A percentile compares a stretch with the other conserved stretches of the same genome.
Conservation (phyloP, 2,797 vertebrate genomes). For the Oceanodroma leucorhoa region DNA sequence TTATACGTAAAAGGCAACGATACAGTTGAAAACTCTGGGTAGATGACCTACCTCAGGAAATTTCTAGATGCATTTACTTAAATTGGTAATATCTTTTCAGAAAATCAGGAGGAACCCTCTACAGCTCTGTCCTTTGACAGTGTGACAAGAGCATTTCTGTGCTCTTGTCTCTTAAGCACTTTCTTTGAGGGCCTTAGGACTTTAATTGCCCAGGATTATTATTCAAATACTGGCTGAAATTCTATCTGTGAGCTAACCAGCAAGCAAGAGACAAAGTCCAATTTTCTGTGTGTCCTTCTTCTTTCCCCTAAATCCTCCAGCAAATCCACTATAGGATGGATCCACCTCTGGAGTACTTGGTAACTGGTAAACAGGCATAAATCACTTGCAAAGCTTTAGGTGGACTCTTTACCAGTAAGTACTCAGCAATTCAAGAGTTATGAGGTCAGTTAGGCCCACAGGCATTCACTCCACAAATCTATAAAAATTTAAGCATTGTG, state of each 20-base stretch:
- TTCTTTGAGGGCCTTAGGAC: background rate
- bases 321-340: background rate
- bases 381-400: background rate
- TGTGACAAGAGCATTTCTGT: background rate
- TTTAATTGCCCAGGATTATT: background rate
- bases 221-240: background rate
- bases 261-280: background rate
- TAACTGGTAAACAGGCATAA: fast-evolving
- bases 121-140: background rate
- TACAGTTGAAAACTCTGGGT: background rate
- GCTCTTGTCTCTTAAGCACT: background rate
- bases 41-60: background rate
- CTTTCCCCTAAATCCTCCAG: background rate
- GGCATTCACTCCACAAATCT: background rate
- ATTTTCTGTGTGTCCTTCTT: background rate
- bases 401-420: background rate
- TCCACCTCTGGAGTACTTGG: background rate
- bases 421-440: background rate
- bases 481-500: background rate
- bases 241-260: background rate
- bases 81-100: background rate
- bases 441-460: background rate
- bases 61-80: background rate
- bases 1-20: background rate
- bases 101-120: background rate